Base-by-base conservation (phyloP, 2,888 invertebrate species). In the Nymphalis c-album region DNA sequence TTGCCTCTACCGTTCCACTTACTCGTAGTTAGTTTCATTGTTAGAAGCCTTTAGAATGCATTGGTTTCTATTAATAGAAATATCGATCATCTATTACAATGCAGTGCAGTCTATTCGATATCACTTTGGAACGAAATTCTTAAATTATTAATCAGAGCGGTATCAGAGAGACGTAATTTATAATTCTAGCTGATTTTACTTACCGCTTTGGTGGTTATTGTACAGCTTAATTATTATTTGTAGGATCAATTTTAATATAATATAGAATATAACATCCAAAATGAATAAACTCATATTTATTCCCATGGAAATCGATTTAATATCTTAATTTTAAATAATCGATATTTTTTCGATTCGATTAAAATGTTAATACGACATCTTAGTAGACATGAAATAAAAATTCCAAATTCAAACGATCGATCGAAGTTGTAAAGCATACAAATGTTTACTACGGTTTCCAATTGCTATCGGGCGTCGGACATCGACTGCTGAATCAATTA, bases 31-130 rank as follows among this genome's bases (percentile, higher is more conserved):
- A 65, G 83, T 83, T 71, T 66, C 73, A 68, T 79, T 80, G 82
- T 81, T 75, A 67, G 84, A 84, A 85, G 80, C 83, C 84, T 76
- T 70, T 70, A 75, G 78, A 83, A 77, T 80, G 81, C 82, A 77
- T 72, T 73, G 70, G 69, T 68, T 68, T 74, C 80, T 80, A 81
- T 82, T 76, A 79, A 80, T 82, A 84, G 77, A 76, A 75, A 76
- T 79, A 80, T 82, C 81, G 73, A 70, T 71, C 65, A 61, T 66
- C 61, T 50, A 69, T 68, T 71, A 68, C 66, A 71, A 67, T 70
- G 67, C 55, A 70, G 35, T 70, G 70, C 66, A 65, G 70, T 69
- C 60, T 65, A 64, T 51, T 61, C 63, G 31, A 69, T 71, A 65
- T 69, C 64, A 63, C 26, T 55, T 20, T 66, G 31, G 46, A 65